A percentile compares a stretch with the other conserved stretches of the same genome.
Evolutionary conservation across 2,113 vertebrate species (phyloP).

Genomic region (Heloderma charlesbogerti): DNA sequence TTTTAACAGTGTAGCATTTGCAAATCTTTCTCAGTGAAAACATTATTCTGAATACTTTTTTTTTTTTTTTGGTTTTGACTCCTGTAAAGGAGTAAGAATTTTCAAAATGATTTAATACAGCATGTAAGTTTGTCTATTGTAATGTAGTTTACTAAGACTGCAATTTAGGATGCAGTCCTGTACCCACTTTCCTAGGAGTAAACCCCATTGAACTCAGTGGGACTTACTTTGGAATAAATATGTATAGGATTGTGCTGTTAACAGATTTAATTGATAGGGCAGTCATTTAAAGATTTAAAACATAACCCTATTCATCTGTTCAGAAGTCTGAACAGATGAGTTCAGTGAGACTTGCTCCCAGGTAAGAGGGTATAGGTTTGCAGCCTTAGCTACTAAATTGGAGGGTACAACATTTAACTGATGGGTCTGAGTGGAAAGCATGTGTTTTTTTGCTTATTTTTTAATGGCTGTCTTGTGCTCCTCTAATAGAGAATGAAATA

Average conservation of each 20-base stretch:
- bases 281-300: no score
- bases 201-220: no score
- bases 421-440: not conserved
- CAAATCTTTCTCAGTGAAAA: slow-evolving; percentile 3
- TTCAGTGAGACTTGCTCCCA: no score
- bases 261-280: no score
- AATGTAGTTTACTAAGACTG: not conserved
- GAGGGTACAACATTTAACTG: not conserved
- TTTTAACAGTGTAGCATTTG: not conserved
- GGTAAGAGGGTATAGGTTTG: no score
- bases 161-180: not conserved
- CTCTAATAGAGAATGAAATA: not conserved
- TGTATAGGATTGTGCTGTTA: no score
- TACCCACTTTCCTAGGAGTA: no score
- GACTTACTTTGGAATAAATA: no score
- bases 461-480: not conserved
- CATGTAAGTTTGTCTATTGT: not conserved
- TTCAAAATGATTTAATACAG: not conserved
- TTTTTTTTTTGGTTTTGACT: not conserved
- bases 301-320: no score
- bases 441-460: not conserved
- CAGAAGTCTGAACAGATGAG: no score
- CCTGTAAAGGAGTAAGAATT: not conserved
- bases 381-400: not conserved
- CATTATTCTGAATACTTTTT: not conserved